Conservation (phyloP, 2,888 invertebrate genomes). For the Hipparchia semele region DNA sequence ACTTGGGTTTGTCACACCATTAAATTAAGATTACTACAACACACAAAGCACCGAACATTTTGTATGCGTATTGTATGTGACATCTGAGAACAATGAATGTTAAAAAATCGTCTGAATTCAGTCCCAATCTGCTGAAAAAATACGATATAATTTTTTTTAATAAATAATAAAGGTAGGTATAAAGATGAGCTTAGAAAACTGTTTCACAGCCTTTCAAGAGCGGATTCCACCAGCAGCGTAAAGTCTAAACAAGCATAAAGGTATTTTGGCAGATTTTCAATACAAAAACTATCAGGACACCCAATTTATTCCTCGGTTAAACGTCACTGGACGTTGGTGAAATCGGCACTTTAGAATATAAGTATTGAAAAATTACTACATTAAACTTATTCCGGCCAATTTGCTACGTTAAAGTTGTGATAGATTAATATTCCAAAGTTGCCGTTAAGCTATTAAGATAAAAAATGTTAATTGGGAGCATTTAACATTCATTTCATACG, state of each 20-base stretch:
- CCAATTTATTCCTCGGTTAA: too few relatives aligned
- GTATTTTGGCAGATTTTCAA: too few relatives aligned
- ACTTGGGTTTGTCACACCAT: too few relatives aligned
- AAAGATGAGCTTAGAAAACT: neutral
- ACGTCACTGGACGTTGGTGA: too few relatives aligned
- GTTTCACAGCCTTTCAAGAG: too few relatives aligned
- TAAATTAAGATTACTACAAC: too few relatives aligned
- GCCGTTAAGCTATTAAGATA: conserved; percentile 41
- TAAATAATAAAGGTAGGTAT: neutral
- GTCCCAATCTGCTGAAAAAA: neutral
- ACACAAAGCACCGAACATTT: too few relatives aligned
- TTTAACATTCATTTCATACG: conserved; percentile 37
- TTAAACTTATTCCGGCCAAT: conserved; percentile 15
- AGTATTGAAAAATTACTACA: neutral
- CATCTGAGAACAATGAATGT: too few relatives aligned
- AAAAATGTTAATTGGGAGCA: conserved; percentile 40
- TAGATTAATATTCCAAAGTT: conserved; percentile 36
- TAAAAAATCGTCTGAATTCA: neutral
- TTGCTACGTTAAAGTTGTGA: conserved; percentile 21
- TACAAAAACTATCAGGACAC: too few relatives aligned
- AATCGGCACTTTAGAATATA: neutral
- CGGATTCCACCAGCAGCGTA: too few relatives aligned
- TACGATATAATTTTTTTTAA: neutral
- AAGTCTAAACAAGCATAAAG: too few relatives aligned
- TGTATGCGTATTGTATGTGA: too few relatives aligned